Evolutionary conservation across 1,140 invertebrate species (phyloP).

Genomic region (Tetranychus urticae): DNA sequence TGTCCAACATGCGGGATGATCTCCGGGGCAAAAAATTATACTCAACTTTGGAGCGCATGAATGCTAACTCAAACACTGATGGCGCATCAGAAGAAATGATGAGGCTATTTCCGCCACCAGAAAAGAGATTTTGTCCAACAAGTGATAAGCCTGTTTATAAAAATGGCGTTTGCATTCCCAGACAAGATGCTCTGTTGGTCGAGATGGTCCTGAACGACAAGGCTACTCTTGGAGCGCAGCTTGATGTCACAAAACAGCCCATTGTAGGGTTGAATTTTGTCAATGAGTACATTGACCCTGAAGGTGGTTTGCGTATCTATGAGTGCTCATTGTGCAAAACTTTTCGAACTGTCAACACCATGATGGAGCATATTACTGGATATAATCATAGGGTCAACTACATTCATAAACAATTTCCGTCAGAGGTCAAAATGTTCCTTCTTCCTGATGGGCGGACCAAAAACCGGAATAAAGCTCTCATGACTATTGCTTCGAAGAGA

Average conservation of each 20-base stretch:
- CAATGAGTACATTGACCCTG: conserved; percentile 4
- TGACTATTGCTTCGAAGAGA: background rate
- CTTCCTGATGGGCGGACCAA: background rate
- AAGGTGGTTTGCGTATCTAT: background rate
- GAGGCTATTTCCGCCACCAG: background rate
- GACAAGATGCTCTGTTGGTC: conserved; percentile 2
- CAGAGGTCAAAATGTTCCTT: background rate
- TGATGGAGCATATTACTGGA: conserved; percentile 1
- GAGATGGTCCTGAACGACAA: conserved; percentile 1
- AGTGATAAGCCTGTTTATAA: background rate
- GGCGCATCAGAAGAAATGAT: background rate
- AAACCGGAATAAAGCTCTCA: conserved; percentile 3
- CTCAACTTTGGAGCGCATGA: background rate
- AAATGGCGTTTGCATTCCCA: background rate
- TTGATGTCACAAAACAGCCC: background rate
- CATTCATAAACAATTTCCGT: conserved; percentile 1
- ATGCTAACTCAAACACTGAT: background rate
- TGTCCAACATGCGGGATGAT: too few species aligned
- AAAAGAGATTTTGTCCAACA: background rate
- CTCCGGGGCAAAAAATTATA: background rate
- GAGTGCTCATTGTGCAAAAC: background rate
- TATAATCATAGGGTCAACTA: conserved; percentile 3
- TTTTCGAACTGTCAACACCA: background rate
- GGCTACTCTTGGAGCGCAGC: background rate
- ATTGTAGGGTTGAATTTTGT: conserved; percentile 1